Base-by-base conservation (phyloP, 2,888 invertebrate genomes). In the Ernsta delagoae region DNA sequence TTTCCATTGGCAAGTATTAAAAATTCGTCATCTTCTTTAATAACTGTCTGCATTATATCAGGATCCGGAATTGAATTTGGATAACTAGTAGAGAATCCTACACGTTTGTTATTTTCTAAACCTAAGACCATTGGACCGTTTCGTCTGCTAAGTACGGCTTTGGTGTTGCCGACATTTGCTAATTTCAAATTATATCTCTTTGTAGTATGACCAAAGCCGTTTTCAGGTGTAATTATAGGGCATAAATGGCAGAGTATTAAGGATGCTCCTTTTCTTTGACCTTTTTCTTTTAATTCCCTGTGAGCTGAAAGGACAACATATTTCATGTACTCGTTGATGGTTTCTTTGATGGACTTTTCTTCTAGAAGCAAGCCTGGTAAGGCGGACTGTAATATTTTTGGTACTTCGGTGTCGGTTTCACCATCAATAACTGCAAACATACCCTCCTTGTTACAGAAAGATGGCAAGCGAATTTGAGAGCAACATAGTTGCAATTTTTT, bases 401-500 rank as follows among this genome's bases (percentile, higher is more conserved):
- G 96, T 36, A 96, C 94, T 79, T 95, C 95, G 60, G 94, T 95
- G 78, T 96, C 95, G n/a, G 94, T 95, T 82, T 96, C 96, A 1
- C 96, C 96, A 79, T 97, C 97, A 78, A 98, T 97, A 77, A 98
- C 95, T 31, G 97, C 97, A 80, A 97, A 96, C 0, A 98, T 91
- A 0, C 96, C 97, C 89, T 97, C 97, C 57, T 95, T 95, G 77
- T 96, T 96, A 83, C 97, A 97, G 85, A 97, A 97, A 1, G 96
- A 95, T 11, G 97, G 96, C 71, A 97, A 92, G 65, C 97, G 94
- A 61, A 97, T 94, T 88, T 97, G 97, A 0, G 96, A 95, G 68
- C 97, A 95, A 80, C 96, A 95, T n/a, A 97, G 85, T 78, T 96
- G 96, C 74, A 96, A 94, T 65, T 94, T 94, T 74, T 94, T 95